Evolutionary conservation across 2,888 invertebrate species (phyloP), one percentile per base, ranked within the genome.

Genomic region (Caenorhabditis drosophilae): DNA sequence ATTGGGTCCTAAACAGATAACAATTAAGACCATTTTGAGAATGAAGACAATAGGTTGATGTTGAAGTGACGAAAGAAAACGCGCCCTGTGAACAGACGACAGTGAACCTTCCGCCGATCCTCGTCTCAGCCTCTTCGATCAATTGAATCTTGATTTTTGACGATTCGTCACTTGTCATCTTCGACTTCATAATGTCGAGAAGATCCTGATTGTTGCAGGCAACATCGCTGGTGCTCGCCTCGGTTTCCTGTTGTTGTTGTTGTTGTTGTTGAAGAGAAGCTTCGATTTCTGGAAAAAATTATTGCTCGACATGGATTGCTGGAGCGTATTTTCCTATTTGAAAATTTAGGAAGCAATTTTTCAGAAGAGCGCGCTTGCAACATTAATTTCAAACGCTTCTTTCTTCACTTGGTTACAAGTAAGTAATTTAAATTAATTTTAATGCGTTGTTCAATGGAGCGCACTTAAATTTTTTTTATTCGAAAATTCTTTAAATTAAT

Each of bases 61-160:
- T 71, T 27, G 74, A 73, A 31, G 75, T 73, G 46, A 75, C 69
- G 45, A 75, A 75, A 0, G 75, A 74, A 64, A 73, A 70, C 23
- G 68, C 55, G 12, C 72, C 72, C 50, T 73, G 66, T 9, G 77
- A 67, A 60, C 77, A 77, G 27, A 74, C 44, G 22, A 77, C 77
- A 16, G 78, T 66, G 61, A 64, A 77, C 50, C 72, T 51, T 16
- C 75, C 77, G 2, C 73, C 74, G 25, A 77, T 45, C 34, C 71
- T 54, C 35, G 72, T 69, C 25, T 77, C 64, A 16, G 64, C 59
- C 0, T 58, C 64, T 36, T 64, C 59, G n/a, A 64, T 55, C 15
- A 64, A 36, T 15, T 53, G 49, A 11, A 64, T 58, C 34, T 64
- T 64, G 31, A 64, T 55, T 12, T 51, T 46, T 3, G 58, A 59